Percentiles rank a stretch among this genome's conserved stretches.
Conservation (phyloP, 2,113 vertebrate genomes). For the Smithornis capensis region DNA sequence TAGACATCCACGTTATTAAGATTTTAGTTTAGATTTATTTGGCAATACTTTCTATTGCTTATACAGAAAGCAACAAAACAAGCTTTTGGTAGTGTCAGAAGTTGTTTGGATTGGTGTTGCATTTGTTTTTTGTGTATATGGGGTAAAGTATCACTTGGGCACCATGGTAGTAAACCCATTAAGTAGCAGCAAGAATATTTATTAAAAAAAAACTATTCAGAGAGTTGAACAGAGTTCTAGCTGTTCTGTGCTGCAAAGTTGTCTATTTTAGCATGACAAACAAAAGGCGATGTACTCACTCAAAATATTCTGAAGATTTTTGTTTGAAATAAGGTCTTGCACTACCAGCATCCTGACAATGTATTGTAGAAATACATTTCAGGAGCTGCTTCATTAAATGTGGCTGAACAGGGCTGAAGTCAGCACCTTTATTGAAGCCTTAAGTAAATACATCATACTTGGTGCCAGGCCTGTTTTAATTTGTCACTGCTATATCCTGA, state of each 20-base stretch:
- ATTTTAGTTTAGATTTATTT: constrained; percentile 22
- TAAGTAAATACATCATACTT: not conserved
- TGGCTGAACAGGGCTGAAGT: not conserved
- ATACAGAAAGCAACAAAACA: not conserved
- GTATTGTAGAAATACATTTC: not conserved
- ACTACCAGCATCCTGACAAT: not conserved
- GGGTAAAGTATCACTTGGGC: not conserved
- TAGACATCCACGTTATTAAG: not conserved
- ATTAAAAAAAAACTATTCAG: not conserved
- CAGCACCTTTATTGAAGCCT: not conserved
- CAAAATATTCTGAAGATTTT: not conserved
- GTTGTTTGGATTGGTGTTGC: not conserved
- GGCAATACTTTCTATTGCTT: not conserved
- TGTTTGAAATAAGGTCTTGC: not conserved
- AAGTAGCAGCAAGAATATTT: not conserved
- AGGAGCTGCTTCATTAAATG: not conserved
- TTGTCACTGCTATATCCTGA: not conserved
- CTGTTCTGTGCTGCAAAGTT: not conserved
- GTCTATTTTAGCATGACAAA: not conserved
- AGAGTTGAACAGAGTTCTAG: not conserved
- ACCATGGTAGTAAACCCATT: not conserved
- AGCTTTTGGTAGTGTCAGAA: not conserved
- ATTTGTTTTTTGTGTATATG: not conserved
- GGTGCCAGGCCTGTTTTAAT: not conserved
- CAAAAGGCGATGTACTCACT: not conserved